Evolutionary conservation across 2,888 invertebrate genomes (phyloP).

Genomic region (Prostheceraeus crozeri): DNA sequence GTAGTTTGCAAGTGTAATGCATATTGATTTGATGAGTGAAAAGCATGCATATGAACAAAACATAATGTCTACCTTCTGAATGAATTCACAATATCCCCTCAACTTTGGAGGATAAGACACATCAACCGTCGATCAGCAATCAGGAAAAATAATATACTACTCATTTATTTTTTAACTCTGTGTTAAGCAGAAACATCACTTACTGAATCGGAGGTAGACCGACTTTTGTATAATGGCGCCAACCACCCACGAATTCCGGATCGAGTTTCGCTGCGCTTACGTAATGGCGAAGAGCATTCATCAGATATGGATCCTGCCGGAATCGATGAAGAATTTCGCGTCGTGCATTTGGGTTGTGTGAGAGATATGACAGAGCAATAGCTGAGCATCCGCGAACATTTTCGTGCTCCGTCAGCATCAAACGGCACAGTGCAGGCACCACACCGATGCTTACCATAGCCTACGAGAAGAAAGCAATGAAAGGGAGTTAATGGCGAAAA

Average conservation of each 20-base stretch:
- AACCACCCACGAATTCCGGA: constrained; percentile 50
- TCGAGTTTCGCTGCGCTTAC: constrained; percentile 49
- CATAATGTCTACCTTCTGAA: no score
- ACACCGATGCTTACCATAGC: constrained; percentile 51
- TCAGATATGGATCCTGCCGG: constrained; percentile 49
- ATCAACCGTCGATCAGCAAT: no score
- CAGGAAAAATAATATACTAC: no score
- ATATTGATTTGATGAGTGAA: no score
- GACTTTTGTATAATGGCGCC: constrained; percentile 52
- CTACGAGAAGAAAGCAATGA: background rate
- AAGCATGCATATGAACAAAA: no score
- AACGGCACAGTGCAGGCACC: constrained; percentile 47
- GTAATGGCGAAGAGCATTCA: constrained; percentile 49
- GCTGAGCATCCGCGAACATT: constrained; percentile 52
- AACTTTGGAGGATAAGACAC: no score
- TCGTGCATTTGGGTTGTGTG: constrained; percentile 50
- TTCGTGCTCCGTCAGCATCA: constrained; percentile 46
- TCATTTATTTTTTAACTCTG: no score
- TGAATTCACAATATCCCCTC: no score
- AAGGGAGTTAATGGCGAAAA: no score
- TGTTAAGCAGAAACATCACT: no score
- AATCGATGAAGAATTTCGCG: constrained; percentile 53
- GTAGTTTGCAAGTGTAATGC: no score
- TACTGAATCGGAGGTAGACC: constrained; percentile 51
- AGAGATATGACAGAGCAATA: constrained; percentile 54